Conservation (phyloP, 2,113 vertebrate species). For the Climacteris rufus region DNA sequence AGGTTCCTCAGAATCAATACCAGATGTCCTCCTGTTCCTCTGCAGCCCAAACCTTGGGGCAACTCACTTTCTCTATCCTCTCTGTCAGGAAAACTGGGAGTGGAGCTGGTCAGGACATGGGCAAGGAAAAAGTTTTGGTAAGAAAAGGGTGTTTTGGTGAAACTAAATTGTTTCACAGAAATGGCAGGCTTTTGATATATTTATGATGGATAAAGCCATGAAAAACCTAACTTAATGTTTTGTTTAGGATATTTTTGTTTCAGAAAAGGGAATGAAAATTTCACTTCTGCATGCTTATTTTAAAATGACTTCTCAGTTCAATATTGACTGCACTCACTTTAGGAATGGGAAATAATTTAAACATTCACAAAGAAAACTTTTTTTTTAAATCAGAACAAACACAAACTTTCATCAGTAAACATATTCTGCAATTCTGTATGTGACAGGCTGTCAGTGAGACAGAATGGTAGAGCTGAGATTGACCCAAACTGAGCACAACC, state of each 20-base stretch:
- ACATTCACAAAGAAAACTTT: neutral
- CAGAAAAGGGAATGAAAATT: neutral
- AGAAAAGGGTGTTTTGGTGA: neutral
- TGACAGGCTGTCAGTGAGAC: neutral
- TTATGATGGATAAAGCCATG: neutral
- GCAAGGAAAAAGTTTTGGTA: neutral
- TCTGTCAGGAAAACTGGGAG: neutral
- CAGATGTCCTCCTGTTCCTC: neutral
- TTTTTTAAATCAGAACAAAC: neutral
- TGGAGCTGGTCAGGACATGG: neutral
- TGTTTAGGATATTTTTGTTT: neutral
- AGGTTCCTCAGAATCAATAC: neutral
- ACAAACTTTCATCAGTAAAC: neutral
- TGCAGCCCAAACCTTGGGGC: neutral
- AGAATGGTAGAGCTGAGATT: neutral
- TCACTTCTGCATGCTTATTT: neutral
- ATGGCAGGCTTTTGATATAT: neutral
- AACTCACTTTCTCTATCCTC: neutral
- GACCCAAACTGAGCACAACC: neutral
- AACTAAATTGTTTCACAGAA: neutral
- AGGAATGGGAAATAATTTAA: neutral
- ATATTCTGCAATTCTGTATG: neutral
- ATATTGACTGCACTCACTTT: neutral
- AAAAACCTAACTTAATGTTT: neutral
- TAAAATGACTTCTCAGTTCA: neutral